phyloP scores from a whole-genome alignment of 2,797 vertebrate genomes.

The Onychomys torridus region DNA sequence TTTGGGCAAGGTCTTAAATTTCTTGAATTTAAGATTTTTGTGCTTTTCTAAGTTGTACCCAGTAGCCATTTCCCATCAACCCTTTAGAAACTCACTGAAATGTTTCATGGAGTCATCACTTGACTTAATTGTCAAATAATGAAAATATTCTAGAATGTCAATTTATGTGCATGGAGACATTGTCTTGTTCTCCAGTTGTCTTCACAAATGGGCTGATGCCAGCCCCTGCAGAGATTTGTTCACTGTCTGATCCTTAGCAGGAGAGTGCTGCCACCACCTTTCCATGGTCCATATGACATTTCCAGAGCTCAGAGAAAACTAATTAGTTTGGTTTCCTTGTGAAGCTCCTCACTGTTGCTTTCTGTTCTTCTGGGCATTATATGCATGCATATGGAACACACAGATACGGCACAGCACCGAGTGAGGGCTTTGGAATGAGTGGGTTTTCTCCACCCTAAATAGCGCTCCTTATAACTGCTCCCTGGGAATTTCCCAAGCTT shows the following conservation, averaged over 20 bases:
- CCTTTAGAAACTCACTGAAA: neutral
- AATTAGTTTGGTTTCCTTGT: neutral
- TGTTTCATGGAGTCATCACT: neutral
- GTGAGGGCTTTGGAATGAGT: neutral
- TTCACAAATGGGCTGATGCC: neutral
- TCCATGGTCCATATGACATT: neutral
- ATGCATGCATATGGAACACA: neutral
- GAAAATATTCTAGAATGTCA: neutral
- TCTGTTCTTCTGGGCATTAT: neutral
- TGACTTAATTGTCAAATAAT: conserved; percentile 24
- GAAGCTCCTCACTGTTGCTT: neutral
- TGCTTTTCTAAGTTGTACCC: neutral
- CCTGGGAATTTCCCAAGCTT: neutral
- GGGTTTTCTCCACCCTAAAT: neutral
- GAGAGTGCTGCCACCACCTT: neutral
- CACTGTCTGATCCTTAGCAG: neutral
- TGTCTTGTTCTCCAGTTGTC: neutral
- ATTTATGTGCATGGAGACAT: neutral
- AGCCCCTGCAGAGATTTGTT: neutral
- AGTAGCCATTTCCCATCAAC: neutral
- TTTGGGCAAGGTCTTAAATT: neutral
- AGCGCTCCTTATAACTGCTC: neutral
- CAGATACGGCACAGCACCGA: neutral
- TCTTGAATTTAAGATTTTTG: neutral
- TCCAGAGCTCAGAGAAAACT: neutral